Conservation (phyloP, 2,113 vertebrate species). For the Plecotus auritus region DNA sequence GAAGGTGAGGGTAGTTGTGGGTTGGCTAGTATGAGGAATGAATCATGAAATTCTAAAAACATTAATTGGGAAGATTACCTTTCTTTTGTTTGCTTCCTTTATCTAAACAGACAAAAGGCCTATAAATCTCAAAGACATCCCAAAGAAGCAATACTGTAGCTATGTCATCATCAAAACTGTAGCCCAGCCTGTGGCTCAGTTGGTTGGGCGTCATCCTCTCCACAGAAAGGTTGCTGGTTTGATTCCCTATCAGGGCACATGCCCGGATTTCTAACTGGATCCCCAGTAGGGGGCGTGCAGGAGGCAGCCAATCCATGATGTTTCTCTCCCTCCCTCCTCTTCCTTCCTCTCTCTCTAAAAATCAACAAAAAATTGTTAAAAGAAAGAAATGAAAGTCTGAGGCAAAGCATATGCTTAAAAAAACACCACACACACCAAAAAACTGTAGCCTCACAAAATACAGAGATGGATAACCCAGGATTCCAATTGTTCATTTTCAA, state of each 20-base stretch:
- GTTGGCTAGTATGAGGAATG: background rate
- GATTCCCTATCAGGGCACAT: no score
- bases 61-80: background rate
- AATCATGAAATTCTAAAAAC: background rate
- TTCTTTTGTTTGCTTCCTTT: background rate
- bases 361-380: no score
- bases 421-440: background rate
- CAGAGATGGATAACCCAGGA: background rate
- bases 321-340: no score
- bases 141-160: background rate
- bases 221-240: no score
- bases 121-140: background rate
- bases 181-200: background rate
- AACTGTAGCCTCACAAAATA: background rate
- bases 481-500: background rate
- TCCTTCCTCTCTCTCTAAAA: no score
- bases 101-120: background rate
- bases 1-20: background rate
- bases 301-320: no score
- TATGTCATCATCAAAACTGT: background rate
- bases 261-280: no score
- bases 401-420: no score
- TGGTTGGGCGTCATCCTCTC: no score
- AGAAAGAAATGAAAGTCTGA: no score
- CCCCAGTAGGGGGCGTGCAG: no score